Evolutionary conservation across 2,113 vertebrate genomes (phyloP).

Genomic region (Heterotis niloticus): DNA sequence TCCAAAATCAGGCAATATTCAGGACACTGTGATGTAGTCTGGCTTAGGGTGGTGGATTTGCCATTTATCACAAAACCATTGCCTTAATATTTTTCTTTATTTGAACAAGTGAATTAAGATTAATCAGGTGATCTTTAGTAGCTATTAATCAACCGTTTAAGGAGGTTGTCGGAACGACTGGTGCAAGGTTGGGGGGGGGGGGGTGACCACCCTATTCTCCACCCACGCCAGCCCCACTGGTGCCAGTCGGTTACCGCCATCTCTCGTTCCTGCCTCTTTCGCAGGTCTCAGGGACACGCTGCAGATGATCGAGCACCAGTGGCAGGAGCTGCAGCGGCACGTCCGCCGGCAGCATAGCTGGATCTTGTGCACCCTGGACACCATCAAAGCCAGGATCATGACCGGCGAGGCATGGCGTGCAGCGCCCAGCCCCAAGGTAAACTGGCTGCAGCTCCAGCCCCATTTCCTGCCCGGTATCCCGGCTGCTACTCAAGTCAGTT

Average conservation of each 20-base stretch:
- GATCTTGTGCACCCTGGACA: constrained; percentile 87
- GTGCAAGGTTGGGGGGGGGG: neutral
- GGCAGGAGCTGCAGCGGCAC: constrained; percentile 95
- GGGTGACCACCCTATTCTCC: neutral
- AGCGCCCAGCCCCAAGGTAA: constrained; percentile 78
- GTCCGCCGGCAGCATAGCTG: constrained; percentile 95
- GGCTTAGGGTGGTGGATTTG: no score
- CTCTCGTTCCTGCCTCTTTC: neutral
- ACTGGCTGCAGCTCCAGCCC: constrained; percentile 65
- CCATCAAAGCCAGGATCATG: constrained; percentile 89
- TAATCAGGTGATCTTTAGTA: constrained; percentile 4
- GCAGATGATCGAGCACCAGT: constrained; percentile 87
- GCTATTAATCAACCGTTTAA: neutral
- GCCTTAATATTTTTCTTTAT: neutral
- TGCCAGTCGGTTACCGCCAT: neutral
- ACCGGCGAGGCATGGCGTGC: constrained; percentile 73
- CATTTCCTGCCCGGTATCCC: constrained; percentile 65
- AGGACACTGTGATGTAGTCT: no score
- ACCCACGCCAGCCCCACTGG: neutral
- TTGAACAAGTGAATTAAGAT: neutral
- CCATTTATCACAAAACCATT: neutral
- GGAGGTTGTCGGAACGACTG: neutral
- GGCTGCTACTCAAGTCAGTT: constrained; percentile 59
- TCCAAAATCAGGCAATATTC: neutral
- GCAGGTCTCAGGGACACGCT: constrained; percentile 91